These are phyloP conservation scores for Spodoptera litura DNA, from an alignment of 1,140 invertebrate genomes.

Conservation along the genomic window DNA sequence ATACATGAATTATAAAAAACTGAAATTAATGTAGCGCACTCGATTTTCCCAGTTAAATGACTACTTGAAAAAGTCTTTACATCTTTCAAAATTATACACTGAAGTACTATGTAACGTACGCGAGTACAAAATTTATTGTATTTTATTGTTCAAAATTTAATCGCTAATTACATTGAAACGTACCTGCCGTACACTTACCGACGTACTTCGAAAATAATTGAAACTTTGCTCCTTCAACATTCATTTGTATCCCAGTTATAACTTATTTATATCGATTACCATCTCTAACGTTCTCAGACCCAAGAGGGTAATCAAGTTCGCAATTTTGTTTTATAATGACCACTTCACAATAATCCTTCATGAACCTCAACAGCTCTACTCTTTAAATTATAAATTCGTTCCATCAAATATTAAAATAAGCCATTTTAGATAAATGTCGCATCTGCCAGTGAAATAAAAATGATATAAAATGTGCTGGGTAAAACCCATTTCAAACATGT, in stretches of 20 bases:
- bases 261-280: constrained; percentile 36
- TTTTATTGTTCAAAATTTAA: neutral
- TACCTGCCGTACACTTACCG: neutral
- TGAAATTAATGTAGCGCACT: no score
- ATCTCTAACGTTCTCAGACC: constrained; percentile 15
- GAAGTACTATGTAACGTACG: neutral
- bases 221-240: constrained; percentile 16
- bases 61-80: no score
- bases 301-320: constrained; percentile 10
- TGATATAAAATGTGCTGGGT: constrained; percentile 13
- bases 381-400: neutral
- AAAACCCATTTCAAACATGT: constrained; percentile 29
- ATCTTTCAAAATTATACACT: neutral
- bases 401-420: neutral
- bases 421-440: neutral
- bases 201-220: constrained; percentile 9
- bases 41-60: no score
- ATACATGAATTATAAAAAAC: no score
- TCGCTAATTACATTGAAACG: neutral
- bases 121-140: neutral
- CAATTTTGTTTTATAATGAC: constrained; percentile 19
- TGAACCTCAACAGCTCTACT: neutral
- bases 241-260: constrained; percentile 20
- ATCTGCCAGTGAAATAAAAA: constrained; percentile 14
- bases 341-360: constrained; percentile 26